Percentiles rank a stretch among this genome's conserved stretches.
These are phyloP conservation scores for Ispidina lecontei DNA, from an alignment of 2,797 vertebrate genomes.

Conservation along the genomic window DNA sequence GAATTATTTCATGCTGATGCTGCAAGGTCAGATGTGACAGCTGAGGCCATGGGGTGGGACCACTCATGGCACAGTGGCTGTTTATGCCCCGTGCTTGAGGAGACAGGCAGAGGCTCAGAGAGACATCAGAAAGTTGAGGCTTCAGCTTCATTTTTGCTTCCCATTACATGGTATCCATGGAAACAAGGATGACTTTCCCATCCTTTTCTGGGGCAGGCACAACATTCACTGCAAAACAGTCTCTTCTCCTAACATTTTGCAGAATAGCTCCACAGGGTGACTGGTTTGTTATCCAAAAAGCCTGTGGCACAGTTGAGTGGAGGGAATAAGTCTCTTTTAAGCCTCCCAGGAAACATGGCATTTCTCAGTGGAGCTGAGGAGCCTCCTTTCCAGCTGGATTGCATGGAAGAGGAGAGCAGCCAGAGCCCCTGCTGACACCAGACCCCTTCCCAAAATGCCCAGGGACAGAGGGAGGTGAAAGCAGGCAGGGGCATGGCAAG, in stretches of 20 bases:
- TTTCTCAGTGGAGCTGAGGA: background rate
- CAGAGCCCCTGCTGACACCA: background rate
- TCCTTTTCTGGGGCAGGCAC: background rate
- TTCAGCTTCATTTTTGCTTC: background rate
- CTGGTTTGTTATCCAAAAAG: background rate
- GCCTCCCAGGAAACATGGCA: background rate
- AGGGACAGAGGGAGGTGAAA: background rate
- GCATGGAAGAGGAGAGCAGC: background rate
- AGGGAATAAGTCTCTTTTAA: background rate
- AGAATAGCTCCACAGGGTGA: background rate
- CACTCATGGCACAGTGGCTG: background rate
- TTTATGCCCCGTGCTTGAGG: background rate
- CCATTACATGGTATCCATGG: constrained; percentile 43
- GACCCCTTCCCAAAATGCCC: background rate
- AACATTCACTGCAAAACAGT: background rate
- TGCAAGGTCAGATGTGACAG: rapidly evolving
- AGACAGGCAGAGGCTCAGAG: background rate
- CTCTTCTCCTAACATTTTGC: background rate
- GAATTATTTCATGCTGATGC: background rate
- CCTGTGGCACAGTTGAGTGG: background rate
- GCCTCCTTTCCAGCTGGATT: background rate
- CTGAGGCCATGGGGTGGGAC: rapidly evolving
- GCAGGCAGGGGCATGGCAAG: background rate
- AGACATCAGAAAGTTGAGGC: background rate
- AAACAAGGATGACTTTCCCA: constrained; percentile 26